phyloP scores from a whole-genome alignment of 2,888 invertebrate genomes.

The Norana najaformis region DNA sequence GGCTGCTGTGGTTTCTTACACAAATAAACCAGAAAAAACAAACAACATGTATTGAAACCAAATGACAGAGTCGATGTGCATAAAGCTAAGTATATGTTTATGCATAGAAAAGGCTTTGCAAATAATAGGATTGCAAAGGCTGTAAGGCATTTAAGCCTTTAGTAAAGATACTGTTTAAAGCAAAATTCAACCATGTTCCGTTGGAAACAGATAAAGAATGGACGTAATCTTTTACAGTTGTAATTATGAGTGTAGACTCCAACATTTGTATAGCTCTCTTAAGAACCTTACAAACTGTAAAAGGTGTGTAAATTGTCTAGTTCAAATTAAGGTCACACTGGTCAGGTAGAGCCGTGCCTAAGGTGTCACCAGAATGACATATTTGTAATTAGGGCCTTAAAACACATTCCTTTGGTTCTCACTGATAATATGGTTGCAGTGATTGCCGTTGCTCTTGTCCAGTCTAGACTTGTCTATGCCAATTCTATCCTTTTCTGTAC shows the following conservation, averaged over 20 bases:
- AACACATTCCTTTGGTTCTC: too few species aligned
- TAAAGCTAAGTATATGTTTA: not conserved
- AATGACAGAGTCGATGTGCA: constrained; percentile 14
- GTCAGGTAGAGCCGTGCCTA: too few species aligned
- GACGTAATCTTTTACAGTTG: not conserved
- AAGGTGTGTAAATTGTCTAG: too few species aligned
- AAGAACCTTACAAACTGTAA: too few species aligned
- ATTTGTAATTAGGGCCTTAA: too few species aligned
- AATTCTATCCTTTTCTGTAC: too few species aligned
- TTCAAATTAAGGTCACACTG: too few species aligned
- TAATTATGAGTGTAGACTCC: not conserved
- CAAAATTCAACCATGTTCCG: not conserved
- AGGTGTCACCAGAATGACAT: too few species aligned
- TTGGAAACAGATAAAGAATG: not conserved
- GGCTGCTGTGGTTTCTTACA: not conserved
- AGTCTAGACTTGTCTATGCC: too few species aligned
- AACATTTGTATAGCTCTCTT: not conserved
- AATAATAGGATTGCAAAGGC: not conserved
- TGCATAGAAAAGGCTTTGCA: not conserved
- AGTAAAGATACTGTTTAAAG: not conserved
- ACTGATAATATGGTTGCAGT: too few species aligned
- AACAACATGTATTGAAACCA: constrained; percentile 18
- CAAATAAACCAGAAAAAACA: constrained; percentile 8
- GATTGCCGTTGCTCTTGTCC: too few species aligned
- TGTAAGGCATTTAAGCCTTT: not conserved